phyloP scores from a whole-genome alignment of 2,888 invertebrate species.

The Ctenicera cuprea region DNA sequence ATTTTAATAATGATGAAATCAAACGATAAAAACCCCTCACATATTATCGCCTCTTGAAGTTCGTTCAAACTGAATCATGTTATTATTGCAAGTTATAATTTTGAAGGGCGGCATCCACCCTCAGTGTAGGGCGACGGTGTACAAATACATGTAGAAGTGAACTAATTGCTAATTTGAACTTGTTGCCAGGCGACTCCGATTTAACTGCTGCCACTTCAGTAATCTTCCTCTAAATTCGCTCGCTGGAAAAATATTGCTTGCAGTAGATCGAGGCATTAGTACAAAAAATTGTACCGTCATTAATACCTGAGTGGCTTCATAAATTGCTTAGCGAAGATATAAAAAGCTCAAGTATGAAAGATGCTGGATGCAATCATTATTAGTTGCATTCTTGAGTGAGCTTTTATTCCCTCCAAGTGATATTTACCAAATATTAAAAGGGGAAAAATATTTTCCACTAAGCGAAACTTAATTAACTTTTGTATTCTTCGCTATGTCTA shows the following conservation, averaged over 20 bases:
- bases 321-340: conserved; percentile 42
- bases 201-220: conserved; percentile 62
- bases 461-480: no score
- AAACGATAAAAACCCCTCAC: conserved; percentile 57
- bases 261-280: conserved; percentile 29
- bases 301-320: conserved; percentile 56
- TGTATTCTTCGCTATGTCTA: no score
- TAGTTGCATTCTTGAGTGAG: conserved; percentile 11
- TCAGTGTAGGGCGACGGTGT: conserved; percentile 62
- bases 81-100: conserved; percentile 59
- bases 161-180: conserved; percentile 71
- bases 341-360: conserved; percentile 10
- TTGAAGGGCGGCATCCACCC: conserved; percentile 38
- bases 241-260: conserved; percentile 64
- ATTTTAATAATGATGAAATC: conserved; percentile 57
- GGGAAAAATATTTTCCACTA: no score
- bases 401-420: not conserved
- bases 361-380: conserved; percentile 9
- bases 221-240: conserved; percentile 61
- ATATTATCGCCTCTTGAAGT: conserved; percentile 56
- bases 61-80: conserved; percentile 57
- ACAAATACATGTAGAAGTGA: conserved; percentile 67
- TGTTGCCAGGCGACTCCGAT: conserved; percentile 69
- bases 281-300: conserved; percentile 56
- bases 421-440: not conserved